phyloP scores from a whole-genome alignment of 2,797 vertebrate genomes.

The Acanthis flammea region DNA sequence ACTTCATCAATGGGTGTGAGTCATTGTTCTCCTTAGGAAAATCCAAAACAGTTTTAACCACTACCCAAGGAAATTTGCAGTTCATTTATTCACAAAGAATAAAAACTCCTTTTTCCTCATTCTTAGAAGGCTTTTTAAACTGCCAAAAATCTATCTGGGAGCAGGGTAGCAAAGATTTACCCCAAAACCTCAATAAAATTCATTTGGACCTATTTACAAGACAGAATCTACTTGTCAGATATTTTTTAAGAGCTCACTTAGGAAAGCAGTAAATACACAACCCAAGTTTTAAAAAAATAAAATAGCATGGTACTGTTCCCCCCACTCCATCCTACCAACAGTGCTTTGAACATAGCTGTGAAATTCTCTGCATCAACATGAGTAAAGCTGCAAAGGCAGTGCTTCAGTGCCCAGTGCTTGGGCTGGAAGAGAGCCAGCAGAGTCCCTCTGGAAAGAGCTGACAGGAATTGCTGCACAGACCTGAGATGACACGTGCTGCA shows the following conservation, averaged over 20 bases:
- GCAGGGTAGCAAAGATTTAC: neutral
- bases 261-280: neutral
- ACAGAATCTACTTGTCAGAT: neutral
- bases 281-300: neutral
- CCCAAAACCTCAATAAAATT: neutral
- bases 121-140: neutral
- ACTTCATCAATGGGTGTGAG: conserved; percentile 63
- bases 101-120: neutral
- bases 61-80: conserved; percentile 40
- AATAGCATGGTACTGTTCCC: neutral
- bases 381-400: neutral
- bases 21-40: conserved; percentile 57
- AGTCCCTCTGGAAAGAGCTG: neutral
- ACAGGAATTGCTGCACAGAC: neutral
- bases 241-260: neutral
- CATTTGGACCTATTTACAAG: neutral
- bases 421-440: neutral
- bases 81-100: conserved; percentile 38
- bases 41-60: conserved; percentile 52
- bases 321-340: neutral
- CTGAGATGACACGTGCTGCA: neutral
- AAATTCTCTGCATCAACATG: neutral
- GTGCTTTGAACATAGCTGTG: neutral
- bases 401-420: neutral
- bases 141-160: neutral